phyloP scores from a whole-genome alignment of 2,113 vertebrate genomes.

The Perccottus glenii region DNA sequence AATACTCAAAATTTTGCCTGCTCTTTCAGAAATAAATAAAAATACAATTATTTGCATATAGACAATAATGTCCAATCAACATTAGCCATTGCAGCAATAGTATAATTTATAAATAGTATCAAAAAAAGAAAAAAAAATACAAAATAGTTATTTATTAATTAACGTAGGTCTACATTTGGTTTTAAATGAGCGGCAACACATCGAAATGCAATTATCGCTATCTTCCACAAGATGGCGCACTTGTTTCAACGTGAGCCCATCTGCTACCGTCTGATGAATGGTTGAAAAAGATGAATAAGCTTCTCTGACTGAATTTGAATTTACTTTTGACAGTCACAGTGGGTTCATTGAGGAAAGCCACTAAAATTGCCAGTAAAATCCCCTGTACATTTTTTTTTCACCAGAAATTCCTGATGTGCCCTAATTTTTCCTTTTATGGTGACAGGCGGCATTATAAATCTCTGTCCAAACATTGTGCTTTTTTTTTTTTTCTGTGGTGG shows the following conservation, averaged over 20 bases:
- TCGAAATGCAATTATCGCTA: neutral
- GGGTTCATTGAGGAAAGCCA: neutral
- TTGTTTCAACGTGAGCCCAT: neutral
- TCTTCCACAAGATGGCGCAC: slow-evolving; percentile 48
- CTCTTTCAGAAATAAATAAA: no score
- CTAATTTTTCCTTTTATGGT: slow-evolving; percentile 65
- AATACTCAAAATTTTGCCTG: no score
- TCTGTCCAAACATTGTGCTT: slow-evolving; percentile 9
- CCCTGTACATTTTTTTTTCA: neutral
- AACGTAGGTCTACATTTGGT: no score
- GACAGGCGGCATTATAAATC: slow-evolving; percentile 24
- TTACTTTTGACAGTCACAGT: neutral
- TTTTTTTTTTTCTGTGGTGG: slow-evolving; percentile 21
- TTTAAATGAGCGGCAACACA: no score
- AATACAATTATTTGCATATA: no score
- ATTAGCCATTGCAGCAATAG: no score
- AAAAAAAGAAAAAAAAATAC: neutral
- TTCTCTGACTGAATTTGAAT: neutral
- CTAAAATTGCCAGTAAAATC: neutral
- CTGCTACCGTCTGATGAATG: neutral
- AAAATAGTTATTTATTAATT: neutral
- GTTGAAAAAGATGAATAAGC: neutral
- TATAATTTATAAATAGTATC: no score
- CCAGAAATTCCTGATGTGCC: neutral
- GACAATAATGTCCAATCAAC: no score